Base-by-base conservation (phyloP, 2,888 invertebrate genomes). In the Automeris io region DNA sequence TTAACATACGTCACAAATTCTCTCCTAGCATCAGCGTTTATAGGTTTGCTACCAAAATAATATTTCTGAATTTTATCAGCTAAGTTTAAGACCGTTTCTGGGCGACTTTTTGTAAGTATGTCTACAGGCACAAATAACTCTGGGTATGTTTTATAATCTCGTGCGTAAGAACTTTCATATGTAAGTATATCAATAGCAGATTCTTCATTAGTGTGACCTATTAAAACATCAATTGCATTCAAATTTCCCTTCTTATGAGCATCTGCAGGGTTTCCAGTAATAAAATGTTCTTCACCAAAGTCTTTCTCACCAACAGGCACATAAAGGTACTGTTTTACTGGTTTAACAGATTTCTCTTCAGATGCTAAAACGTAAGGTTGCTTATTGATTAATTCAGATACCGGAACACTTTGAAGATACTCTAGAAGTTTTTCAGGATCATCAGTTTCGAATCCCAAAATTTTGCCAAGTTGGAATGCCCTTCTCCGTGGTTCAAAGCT, bases 171-270 rank as follows among this genome's bases (percentile, higher is more conserved):
- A 0, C 18, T 6, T 8, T 9, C 11, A 6, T 32, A 24, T 1
- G 3, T 8, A 1, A 23, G 31, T 6, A 32, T 16, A 7, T 2
- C 12, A 18, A 5, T 12, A 5, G 24, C 18, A 8, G 92, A 91
- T 73, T 93, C 93, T 36, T 90, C 88, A 1, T 87, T 82, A 18
- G 90, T 92, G 5, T 90, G 58, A 7, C 93, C 93, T 21, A 90
- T 77, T 64, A 94, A 89, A 69, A 91, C 85, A 0, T 92, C 92
- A 1, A 89, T 77, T 8, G 37, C 35, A 12, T 54, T 48, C 6
- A 86, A 57, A 12, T 67, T 70, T 16, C 89, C 89, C 9, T 74
- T 61, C 51, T 34, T 46, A 19, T 47, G 42, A 24, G 36, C 22
- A 34, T 47, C 24, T 18, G 44, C 33, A 3, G 57, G 51, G 5